These are phyloP conservation scores for Ostrea edulis DNA, from an alignment of 1,140 invertebrate species.

Conservation along the genomic window DNA sequence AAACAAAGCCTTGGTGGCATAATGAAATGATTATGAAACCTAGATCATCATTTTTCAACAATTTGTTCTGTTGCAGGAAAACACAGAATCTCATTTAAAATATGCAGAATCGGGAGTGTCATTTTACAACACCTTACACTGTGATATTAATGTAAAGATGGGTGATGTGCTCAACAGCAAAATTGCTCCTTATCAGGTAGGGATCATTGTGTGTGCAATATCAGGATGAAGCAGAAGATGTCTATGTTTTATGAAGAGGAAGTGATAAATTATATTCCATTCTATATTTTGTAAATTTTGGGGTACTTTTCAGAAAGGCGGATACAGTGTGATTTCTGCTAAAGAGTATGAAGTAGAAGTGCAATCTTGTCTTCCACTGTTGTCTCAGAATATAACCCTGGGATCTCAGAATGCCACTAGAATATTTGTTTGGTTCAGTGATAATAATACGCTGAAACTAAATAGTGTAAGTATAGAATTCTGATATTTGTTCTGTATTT, in stretches of 20 bases:
- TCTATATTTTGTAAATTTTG: not conserved
- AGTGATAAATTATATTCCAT: too few species aligned
- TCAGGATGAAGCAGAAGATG: too few species aligned
- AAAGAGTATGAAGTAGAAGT: not conserved
- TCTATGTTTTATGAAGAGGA: too few species aligned
- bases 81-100: slow-evolving; percentile 79
- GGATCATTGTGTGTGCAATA: not conserved
- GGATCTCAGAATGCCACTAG: not conserved
- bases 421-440: not conserved
- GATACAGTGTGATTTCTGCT: slow-evolving; percentile 2
- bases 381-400: not conserved
- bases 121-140: slow-evolving; percentile 84
- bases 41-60: too few species aligned
- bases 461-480: not conserved
- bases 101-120: slow-evolving; percentile 84
- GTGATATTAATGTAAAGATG: slow-evolving; percentile 57
- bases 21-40: too few species aligned
- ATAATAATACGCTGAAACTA: not conserved
- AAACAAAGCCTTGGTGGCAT: too few species aligned
- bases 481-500: not conserved
- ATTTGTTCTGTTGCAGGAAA: slow-evolving; percentile 50
- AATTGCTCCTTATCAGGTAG: slow-evolving; percentile 10
- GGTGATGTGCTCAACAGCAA: not conserved
- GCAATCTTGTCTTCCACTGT: not conserved
- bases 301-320: not conserved